A percentile compares a stretch with the other conserved stretches of the same genome.
phyloP scores from a whole-genome alignment of 2,888 invertebrate genomes.

The Brachyptera putata region DNA sequence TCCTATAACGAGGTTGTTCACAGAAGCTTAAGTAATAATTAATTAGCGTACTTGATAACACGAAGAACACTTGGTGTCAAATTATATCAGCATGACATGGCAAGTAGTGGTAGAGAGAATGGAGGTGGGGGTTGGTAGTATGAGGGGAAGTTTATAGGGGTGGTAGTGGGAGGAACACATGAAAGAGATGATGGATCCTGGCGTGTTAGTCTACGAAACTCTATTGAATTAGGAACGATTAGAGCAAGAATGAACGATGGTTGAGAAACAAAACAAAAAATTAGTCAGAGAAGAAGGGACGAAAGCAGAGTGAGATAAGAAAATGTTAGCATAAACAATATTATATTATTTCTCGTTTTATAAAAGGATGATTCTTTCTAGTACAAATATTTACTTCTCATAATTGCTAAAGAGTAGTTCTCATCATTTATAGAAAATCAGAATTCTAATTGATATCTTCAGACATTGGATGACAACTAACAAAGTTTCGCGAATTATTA shows the following conservation, averaged over 20 bases:
- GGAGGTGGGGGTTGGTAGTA: not conserved
- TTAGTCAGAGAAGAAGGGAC: not conserved
- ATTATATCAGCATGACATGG: not conserved
- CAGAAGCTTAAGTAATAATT: constrained; percentile 1
- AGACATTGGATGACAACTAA: no score
- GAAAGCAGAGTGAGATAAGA: not conserved
- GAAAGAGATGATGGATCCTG: constrained; percentile 21
- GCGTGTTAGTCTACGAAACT: not conserved
- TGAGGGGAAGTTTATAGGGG: not conserved
- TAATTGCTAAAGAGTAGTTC: no score
- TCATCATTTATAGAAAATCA: no score
- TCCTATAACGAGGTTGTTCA: constrained; percentile 7
- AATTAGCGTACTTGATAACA: constrained; percentile 17
- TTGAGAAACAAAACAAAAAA: not conserved
- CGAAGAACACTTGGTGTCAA: constrained; percentile 15
- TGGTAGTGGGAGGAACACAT: not conserved
- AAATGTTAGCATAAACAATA: no score
- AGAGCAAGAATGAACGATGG: not conserved
- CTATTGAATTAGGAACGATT: constrained; percentile 18
- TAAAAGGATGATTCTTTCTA: no score
- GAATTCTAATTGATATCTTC: no score
- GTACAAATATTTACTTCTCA: no score
- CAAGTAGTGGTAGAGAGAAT: not conserved
- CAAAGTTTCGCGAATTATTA: no score
- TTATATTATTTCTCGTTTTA: no score